Percentiles rank a stretch among this genome's conserved stretches.
These are phyloP conservation scores for Aldabrachelys gigantea DNA, from an alignment of 2,113 vertebrate genomes.

Conservation along the genomic window DNA sequence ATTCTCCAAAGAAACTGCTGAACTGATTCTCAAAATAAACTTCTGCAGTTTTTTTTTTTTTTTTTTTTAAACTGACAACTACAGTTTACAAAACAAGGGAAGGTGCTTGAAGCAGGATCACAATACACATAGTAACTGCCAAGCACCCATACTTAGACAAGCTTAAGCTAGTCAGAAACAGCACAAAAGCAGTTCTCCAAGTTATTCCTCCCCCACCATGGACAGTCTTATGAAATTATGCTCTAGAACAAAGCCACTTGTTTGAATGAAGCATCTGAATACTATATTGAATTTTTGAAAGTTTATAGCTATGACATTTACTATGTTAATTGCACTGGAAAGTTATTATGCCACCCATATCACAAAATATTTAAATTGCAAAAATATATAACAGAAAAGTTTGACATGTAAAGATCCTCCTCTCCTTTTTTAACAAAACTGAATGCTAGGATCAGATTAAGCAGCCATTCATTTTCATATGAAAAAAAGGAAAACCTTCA, in stretches of 20 bases:
- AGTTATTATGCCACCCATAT: not conserved
- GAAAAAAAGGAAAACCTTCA: not conserved
- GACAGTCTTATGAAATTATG: constrained; percentile 8
- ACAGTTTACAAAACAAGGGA: constrained; percentile 62
- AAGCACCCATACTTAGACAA: constrained; percentile 66
- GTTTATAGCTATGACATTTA: not conserved
- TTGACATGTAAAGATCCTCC: not conserved
- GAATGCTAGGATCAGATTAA: not conserved
- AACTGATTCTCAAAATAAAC: not conserved
- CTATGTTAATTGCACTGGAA: not conserved
- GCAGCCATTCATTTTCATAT: not conserved
- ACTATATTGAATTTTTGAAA: not conserved
- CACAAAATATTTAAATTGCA: not conserved
- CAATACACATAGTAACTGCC: constrained; percentile 26
- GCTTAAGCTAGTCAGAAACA: constrained; percentile 46
- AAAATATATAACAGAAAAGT: not conserved
- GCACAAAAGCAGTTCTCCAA: constrained; percentile 56
- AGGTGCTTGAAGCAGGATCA: constrained; percentile 30
- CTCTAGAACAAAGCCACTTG: not conserved
- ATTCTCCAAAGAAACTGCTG: not conserved
- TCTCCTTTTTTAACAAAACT: not conserved
- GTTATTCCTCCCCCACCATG: constrained; percentile 10
- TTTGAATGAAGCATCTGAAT: not conserved
- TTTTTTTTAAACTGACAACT: too few species aligned
- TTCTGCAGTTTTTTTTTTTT: not conserved